These are phyloP conservation scores for Nomada lathburiana DNA, from an alignment of 2,888 invertebrate species.

Conservation along the genomic window DNA sequence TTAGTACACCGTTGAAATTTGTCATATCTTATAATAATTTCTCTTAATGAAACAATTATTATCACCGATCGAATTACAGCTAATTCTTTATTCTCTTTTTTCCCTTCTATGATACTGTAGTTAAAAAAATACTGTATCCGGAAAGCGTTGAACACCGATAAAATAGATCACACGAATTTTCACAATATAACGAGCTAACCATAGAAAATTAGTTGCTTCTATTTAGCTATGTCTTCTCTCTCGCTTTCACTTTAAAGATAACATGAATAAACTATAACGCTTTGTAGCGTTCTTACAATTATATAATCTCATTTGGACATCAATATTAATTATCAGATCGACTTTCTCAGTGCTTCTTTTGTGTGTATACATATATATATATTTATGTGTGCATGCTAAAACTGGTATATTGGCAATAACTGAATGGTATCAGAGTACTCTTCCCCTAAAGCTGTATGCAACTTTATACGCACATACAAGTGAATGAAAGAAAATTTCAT, in stretches of 20 bases:
- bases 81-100: neutral
- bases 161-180: conserved; percentile 35
- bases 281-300: conserved; percentile 49
- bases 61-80: conserved; percentile 12
- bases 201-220: conserved; percentile 53
- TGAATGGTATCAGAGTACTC: conserved; percentile 6
- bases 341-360: conserved; percentile 35
- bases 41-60: conserved; percentile 1
- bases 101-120: neutral
- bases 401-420: conserved; percentile 47
- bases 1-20: neutral
- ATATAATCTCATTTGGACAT: conserved; percentile 63
- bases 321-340: conserved; percentile 55
- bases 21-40: conserved; percentile 7
- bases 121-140: conserved; percentile 35
- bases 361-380: conserved; percentile 29
- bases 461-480: neutral
- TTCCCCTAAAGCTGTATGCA: neutral
- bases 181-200: conserved; percentile 5
- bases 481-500: neutral
- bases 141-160: conserved; percentile 16
- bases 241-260: conserved; percentile 47
- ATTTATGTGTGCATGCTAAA: conserved; percentile 44
- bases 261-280: conserved; percentile 58
- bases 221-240: conserved; percentile 37